Conservation (phyloP, 2,797 vertebrate species). For the Cebuella pygmaea region DNA sequence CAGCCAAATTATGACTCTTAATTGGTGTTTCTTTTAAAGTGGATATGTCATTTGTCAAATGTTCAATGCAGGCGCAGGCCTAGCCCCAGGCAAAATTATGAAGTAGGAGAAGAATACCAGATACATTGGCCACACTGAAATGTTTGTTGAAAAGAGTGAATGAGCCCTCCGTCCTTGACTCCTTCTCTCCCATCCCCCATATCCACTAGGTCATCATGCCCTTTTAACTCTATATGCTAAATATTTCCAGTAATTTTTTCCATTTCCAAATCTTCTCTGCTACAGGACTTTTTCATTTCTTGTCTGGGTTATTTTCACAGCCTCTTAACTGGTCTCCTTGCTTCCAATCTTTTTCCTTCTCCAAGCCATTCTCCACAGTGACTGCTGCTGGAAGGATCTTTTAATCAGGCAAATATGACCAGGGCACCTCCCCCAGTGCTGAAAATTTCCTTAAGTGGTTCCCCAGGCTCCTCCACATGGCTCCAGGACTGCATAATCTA, state of each 20-base stretch:
- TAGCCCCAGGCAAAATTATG: constrained; percentile 79
- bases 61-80: constrained; percentile 76
- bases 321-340: constrained; percentile 7
- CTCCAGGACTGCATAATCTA: neutral
- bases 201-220: neutral
- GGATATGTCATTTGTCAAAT: constrained; percentile 82
- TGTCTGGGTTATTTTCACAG: constrained; percentile 47
- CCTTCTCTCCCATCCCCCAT: constrained; percentile 56
- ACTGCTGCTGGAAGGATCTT: neutral
- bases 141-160: constrained; percentile 73
- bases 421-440: neutral
- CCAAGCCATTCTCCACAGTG: constrained; percentile 8
- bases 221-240: constrained; percentile 42
- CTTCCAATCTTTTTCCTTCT: constrained; percentile 19
- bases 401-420: constrained; percentile 36
- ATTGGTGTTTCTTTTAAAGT: constrained; percentile 83
- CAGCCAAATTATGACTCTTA: constrained; percentile 83
- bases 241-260: neutral
- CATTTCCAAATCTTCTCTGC: constrained; percentile 23
- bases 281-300: constrained; percentile 42
- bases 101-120: constrained; percentile 80
- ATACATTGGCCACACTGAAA: constrained; percentile 71
- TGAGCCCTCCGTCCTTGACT: constrained; percentile 70
- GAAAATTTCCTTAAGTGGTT: constrained; percentile 43
- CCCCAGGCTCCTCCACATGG: neutral